Evolutionary conservation across 2,113 vertebrate species (phyloP).

Genomic region (Mus pahari): DNA sequence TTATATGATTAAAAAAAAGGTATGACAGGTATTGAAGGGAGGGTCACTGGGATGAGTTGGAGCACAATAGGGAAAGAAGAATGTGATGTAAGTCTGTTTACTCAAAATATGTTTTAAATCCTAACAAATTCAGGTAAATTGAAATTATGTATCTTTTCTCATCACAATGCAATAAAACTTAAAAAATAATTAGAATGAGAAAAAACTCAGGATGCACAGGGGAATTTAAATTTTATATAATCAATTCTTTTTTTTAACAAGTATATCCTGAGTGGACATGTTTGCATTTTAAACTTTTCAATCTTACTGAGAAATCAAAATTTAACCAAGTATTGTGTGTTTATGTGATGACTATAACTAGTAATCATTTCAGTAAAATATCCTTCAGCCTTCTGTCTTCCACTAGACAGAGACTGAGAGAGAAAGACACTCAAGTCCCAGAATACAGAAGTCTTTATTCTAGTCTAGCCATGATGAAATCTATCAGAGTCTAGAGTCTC

Average conservation of each 20-base stretch:
- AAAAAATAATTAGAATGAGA: too few relatives aligned
- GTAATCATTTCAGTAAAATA: too few relatives aligned
- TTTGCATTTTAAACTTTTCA: neutral
- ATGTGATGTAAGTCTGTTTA: too few relatives aligned
- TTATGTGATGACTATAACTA: neutral
- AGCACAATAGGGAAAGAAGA: too few relatives aligned
- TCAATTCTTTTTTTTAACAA: neutral
- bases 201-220: neutral
- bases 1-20: too few relatives aligned
- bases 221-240: constrained; percentile 28
- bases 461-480: neutral
- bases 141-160: too few relatives aligned
- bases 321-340: neutral
- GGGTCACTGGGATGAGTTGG: too few relatives aligned
- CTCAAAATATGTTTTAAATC: too few relatives aligned
- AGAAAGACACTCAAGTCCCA: neutral
- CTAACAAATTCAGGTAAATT: too few relatives aligned
- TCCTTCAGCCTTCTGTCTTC: neutral
- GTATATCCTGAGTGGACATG: neutral
- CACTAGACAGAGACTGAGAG: neutral
- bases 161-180: too few relatives aligned
- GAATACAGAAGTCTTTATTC: neutral
- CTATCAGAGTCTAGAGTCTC: neutral
- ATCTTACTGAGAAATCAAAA: neutral
- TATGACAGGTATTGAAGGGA: too few relatives aligned